phyloP scores from a whole-genome alignment of 2,113 vertebrate genomes.

The Rhinolophus sinicus region DNA sequence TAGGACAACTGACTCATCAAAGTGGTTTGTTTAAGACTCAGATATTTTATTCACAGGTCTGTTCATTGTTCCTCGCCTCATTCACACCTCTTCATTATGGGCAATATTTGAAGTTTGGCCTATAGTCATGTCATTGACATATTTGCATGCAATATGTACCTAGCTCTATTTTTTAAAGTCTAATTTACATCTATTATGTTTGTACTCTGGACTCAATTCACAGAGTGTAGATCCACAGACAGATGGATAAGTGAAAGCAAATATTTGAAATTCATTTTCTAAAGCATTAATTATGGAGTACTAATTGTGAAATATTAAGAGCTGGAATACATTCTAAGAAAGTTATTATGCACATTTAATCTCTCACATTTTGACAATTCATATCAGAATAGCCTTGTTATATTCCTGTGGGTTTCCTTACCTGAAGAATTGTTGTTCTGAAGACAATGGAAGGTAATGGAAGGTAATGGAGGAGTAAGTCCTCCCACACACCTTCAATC shows the following conservation, averaged over 20 bases:
- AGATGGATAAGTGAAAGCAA: neutral
- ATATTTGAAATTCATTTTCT: conserved; percentile 27
- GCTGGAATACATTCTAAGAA: neutral
- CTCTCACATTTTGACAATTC: neutral
- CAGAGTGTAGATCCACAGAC: neutral
- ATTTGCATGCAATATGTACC: neutral
- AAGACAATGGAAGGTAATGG: neutral
- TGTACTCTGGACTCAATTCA: neutral
- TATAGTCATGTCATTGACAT: neutral
- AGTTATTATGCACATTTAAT: neutral
- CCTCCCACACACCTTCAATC: neutral
- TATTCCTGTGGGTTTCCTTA: neutral
- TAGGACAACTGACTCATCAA: neutral
- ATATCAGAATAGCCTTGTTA: neutral
- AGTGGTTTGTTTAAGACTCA: conserved; percentile 13
- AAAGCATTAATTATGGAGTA: neutral
- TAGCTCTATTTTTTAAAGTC: neutral
- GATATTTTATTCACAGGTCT: neutral
- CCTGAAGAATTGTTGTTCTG: neutral
- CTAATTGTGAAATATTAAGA: neutral
- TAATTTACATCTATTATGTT: neutral
- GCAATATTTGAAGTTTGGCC: conserved; percentile 25
- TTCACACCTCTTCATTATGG: neutral
- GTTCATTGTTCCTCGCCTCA: neutral
- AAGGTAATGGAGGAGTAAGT: neutral